phyloP scores from a whole-genome alignment of 1,140 invertebrate species.

The Drosophila paulistorum region DNA sequence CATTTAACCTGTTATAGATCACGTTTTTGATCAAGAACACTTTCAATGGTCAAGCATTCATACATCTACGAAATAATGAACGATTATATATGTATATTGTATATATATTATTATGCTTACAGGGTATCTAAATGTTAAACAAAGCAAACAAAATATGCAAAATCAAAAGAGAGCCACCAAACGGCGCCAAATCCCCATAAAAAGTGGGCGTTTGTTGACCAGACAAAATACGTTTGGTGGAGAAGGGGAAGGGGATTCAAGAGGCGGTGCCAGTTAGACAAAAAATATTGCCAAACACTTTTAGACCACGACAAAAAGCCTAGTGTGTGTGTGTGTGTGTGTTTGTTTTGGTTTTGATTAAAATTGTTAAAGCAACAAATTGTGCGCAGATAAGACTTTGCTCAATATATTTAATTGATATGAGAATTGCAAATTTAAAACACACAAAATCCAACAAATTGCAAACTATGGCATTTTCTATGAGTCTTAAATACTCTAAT shows the following conservation, averaged over 20 bases:
- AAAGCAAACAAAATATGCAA: constrained; percentile 23
- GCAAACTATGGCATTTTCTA: neutral
- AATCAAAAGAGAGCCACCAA: neutral
- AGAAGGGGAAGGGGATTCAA: constrained; percentile 1
- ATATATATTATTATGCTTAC: too few relatives aligned
- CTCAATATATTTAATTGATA: constrained; percentile 2
- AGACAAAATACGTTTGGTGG: neutral
- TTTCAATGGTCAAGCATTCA: too few relatives aligned
- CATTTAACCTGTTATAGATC: too few relatives aligned
- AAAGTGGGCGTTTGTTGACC: constrained; percentile 3
- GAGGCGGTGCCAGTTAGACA: constrained; percentile 18
- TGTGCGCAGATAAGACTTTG: constrained; percentile 19
- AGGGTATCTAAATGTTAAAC: neutral
- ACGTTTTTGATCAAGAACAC: too few relatives aligned
- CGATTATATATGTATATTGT: too few relatives aligned
- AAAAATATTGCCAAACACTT: constrained; percentile 44
- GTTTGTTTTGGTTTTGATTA: constrained; percentile 33
- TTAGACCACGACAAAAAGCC: constrained; percentile 24
- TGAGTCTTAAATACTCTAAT: neutral
- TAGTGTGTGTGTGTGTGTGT: constrained; percentile 33
- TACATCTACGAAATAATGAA: too few relatives aligned
- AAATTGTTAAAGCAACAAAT: constrained; percentile 19
- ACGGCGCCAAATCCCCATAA: constrained; percentile 18
- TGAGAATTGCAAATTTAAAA: constrained; percentile 10
- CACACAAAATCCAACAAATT: neutral